A percentile compares a stretch with the other conserved stretches of the same genome.
Conservation (phyloP, 2,113 vertebrate species). For the Actenoides lindsayi region DNA sequence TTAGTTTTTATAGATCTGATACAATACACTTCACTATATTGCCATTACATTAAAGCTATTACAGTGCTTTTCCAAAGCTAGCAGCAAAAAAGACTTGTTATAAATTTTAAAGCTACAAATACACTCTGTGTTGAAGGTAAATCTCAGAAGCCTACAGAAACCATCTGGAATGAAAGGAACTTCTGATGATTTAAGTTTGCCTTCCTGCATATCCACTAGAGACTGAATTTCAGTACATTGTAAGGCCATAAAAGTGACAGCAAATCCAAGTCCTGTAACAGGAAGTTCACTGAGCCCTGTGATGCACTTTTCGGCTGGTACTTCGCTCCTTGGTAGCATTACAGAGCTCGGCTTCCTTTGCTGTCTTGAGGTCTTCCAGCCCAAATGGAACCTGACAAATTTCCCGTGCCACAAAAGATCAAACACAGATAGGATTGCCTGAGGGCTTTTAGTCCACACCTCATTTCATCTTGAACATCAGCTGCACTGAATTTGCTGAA, state of each 20-base stretch:
- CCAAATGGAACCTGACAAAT: background rate
- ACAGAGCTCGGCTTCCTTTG: background rate
- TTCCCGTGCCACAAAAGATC: background rate
- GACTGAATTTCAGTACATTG: conserved; percentile 50
- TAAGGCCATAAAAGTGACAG: conserved; percentile 23
- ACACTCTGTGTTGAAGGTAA: background rate
- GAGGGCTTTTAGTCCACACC: background rate
- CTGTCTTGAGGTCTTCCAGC: background rate
- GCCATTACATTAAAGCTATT: background rate
- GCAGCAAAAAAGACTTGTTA: background rate
- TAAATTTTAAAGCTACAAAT: conserved; percentile 15
- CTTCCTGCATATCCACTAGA: conserved; percentile 59
- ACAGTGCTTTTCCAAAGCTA: background rate
- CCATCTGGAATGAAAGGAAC: conserved; percentile 34
- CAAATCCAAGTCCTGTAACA: conserved; percentile 27
- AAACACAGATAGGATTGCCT: background rate
- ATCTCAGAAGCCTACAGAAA: conserved; percentile 23
- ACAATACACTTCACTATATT: background rate
- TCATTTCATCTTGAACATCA: background rate
- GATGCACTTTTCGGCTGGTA: background rate
- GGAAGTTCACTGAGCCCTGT: background rate
- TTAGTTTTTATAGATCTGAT: background rate
- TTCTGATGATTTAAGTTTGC: conserved; percentile 54
- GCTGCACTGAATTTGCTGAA: background rate
- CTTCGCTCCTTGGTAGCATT: background rate